phyloP scores from a whole-genome alignment of 2,113 vertebrate species.

The Passerina amoena region DNA sequence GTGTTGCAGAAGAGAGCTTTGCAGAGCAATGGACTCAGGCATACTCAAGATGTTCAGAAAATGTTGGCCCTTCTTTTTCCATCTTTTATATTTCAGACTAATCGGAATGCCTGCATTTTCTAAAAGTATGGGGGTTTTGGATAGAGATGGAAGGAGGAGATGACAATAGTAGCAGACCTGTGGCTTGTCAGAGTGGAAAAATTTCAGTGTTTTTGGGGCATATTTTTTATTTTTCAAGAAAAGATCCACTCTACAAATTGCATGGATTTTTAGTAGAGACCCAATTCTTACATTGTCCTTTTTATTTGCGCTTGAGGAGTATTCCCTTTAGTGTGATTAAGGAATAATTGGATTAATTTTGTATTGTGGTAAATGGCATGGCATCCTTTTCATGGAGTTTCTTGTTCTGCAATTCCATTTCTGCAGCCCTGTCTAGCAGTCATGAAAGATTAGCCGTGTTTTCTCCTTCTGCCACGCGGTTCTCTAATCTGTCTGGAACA shows the following conservation, averaged over 20 bases:
- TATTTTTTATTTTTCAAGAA: not conserved
- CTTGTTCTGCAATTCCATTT: slow-evolving; percentile 65
- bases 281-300: not conserved
- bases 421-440: slow-evolving; percentile 47
- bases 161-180: not conserved
- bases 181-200: not conserved
- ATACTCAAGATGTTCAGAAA: not conserved
- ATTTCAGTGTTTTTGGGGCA: not conserved
- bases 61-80: not conserved
- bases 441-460: slow-evolving; percentile 65
- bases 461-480: slow-evolving; percentile 47
- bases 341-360: slow-evolving; percentile 65
- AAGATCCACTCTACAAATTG: not conserved
- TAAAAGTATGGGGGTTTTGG: not conserved
- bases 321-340: slow-evolving; percentile 64
- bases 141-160: not conserved
- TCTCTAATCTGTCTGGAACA: slow-evolving; percentile 69
- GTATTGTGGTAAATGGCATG: slow-evolving; percentile 49
- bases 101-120: not conserved
- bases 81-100: not conserved
- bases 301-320: slow-evolving; percentile 30
- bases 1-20: not conserved
- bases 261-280: slow-evolving; percentile 3
- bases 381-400: slow-evolving; percentile 53
- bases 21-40: not conserved